Percentiles rank a stretch among this genome's conserved stretches.
Conservation (phyloP, 2,888 invertebrate species). For the Drosophila mimetica region DNA sequence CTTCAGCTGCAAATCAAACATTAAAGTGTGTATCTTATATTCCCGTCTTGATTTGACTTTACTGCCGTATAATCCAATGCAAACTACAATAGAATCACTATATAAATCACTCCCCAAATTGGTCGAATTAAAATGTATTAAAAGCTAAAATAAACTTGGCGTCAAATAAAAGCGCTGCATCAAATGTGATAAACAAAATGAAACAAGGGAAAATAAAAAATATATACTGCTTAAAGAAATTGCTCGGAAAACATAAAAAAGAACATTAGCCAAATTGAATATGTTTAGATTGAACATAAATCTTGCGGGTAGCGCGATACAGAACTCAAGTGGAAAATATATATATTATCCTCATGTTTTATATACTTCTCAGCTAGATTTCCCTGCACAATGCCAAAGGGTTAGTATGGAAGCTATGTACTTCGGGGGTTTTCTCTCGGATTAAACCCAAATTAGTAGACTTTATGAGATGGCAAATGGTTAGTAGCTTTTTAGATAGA, state of each 20-base stretch:
- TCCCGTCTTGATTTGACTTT: slow-evolving; percentile 1
- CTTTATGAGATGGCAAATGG: slow-evolving; percentile 20
- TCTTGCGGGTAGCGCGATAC: slow-evolving; percentile 33
- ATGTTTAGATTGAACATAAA: slow-evolving; percentile 48
- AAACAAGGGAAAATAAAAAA: slow-evolving; percentile 3
- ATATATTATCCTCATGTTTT: neutral
- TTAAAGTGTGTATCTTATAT: neutral
- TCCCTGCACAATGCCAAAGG: slow-evolving; percentile 66
- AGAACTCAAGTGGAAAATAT: slow-evolving; percentile 25
- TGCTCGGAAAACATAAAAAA: slow-evolving; percentile 58
- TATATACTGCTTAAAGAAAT: slow-evolving; percentile 46
- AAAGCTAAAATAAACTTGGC: slow-evolving; percentile 19
- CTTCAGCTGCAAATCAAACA: neutral
- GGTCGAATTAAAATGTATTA: slow-evolving; percentile 55
- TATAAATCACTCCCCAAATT: slow-evolving; percentile 40
- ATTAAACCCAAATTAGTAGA: slow-evolving; percentile 29
- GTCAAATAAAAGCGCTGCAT: neutral
- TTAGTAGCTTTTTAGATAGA: slow-evolving; percentile 43
- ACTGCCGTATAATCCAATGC: slow-evolving; percentile 7
- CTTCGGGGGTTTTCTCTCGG: neutral
- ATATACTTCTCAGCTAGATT: slow-evolving; percentile 12
- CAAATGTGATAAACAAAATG: slow-evolving; percentile 24
- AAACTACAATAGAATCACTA: slow-evolving; percentile 5
- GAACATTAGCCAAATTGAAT: slow-evolving; percentile 54
- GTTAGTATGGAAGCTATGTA: slow-evolving; percentile 50